phyloP scores from a whole-genome alignment of 2,113 vertebrate species.

The Asarcornis scutulata region DNA sequence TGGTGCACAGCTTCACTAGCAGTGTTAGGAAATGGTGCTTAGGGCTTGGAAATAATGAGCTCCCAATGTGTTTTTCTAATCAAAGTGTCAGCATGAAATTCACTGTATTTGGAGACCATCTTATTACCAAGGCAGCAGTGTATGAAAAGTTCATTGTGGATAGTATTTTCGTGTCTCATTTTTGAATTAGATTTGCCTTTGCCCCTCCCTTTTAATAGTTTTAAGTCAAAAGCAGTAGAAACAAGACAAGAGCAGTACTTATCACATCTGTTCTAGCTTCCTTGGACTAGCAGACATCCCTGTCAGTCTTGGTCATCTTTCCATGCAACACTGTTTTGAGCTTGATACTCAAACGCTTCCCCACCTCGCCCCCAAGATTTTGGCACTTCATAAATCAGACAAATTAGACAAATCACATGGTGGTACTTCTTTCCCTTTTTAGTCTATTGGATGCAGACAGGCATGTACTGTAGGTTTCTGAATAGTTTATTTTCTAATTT shows the following conservation, averaged over 20 bases:
- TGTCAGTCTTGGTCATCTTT: constrained; percentile 55
- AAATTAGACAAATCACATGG: constrained; percentile 54
- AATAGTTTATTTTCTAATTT: neutral
- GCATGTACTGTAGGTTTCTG: neutral
- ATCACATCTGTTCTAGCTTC: constrained; percentile 35
- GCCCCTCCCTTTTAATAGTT: constrained; percentile 34
- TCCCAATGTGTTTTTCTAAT: constrained; percentile 58
- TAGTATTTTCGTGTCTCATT: constrained; percentile 51
- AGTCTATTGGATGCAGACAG: constrained; percentile 36
- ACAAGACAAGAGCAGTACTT: neutral
- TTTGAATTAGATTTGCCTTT: constrained; percentile 26
- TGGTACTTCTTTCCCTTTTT: constrained; percentile 46
- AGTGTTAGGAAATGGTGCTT: neutral
- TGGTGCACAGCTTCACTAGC: neutral
- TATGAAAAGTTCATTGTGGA: constrained; percentile 25
- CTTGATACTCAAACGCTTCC: constrained; percentile 43
- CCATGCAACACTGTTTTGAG: constrained; percentile 51
- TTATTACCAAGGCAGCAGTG: constrained; percentile 20
- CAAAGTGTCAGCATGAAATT: constrained; percentile 48
- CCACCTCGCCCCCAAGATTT: constrained; percentile 32
- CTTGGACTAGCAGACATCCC: constrained; percentile 1
- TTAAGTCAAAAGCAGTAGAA: constrained; percentile 46
- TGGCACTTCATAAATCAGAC: constrained; percentile 68
- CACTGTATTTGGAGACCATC: constrained; percentile 32
- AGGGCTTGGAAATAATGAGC: constrained; percentile 61